Evolutionary conservation across 2,113 vertebrate genomes (phyloP).

Genomic region (Pedionomus torquatus): DNA sequence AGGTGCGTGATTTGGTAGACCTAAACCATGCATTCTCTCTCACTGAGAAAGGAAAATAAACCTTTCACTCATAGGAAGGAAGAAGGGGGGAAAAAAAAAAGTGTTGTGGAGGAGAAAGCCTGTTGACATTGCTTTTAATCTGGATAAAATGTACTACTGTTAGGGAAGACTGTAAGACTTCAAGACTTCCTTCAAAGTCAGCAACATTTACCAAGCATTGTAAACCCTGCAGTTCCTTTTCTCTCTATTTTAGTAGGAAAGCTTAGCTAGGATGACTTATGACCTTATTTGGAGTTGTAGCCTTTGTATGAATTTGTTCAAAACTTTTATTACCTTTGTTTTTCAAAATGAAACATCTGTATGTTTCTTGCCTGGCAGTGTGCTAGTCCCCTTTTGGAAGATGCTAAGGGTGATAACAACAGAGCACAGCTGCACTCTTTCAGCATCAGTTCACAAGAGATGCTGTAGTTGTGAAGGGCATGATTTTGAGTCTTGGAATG

Average conservation of each 20-base stretch:
- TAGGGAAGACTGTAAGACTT: not conserved
- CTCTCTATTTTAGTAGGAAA: not conserved
- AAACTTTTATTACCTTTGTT: not conserved
- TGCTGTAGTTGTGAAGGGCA: not conserved
- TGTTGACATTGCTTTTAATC: not conserved
- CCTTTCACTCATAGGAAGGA: not conserved
- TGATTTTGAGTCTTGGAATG: not conserved
- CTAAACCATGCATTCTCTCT: not conserved
- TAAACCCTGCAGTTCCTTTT: not conserved
- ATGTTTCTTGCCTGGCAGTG: not conserved
- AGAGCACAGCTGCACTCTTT: not conserved
- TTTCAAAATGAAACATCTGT: not conserved
- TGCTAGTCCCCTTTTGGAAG: not conserved
- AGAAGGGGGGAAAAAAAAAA: too few relatives aligned
- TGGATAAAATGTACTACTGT: not conserved
- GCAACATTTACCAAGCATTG: not conserved
- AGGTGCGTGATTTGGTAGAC: not conserved
- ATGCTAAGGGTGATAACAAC: not conserved
- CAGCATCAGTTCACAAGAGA: not conserved
- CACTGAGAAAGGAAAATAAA: not conserved
- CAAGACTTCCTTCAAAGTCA: not conserved
- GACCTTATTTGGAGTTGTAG: not conserved
- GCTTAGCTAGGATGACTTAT: not conserved
- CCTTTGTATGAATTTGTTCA: not conserved
- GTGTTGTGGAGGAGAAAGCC: not conserved